phyloP scores from a whole-genome alignment of 2,888 invertebrate species.

The Dorcus parallelipipedus region DNA sequence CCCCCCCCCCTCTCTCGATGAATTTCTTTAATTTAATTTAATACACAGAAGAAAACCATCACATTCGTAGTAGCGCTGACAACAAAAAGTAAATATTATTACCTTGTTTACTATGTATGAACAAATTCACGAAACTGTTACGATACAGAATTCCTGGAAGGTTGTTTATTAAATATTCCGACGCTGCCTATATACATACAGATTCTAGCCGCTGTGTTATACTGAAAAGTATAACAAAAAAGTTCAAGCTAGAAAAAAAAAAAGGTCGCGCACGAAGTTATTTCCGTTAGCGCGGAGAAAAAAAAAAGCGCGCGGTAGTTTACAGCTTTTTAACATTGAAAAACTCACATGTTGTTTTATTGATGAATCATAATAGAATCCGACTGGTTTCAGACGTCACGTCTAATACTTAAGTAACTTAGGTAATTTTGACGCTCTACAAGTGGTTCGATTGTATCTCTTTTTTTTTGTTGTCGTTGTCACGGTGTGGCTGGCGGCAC shows the following conservation, averaged over 20 bases:
- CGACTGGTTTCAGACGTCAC: slow-evolving; percentile 27
- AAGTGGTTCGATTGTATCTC: not conserved
- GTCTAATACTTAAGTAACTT: not conserved
- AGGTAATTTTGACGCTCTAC: slow-evolving; percentile 7
- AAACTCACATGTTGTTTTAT: slow-evolving; percentile 34
- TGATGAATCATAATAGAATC: slow-evolving; percentile 35
- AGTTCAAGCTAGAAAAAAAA: not conserved
- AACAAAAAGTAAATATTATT: too few species aligned
- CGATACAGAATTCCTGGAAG: slow-evolving; percentile 8
- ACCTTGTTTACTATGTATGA: too few species aligned
- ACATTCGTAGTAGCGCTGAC: too few species aligned
- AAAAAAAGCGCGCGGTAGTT: slow-evolving; percentile 11
- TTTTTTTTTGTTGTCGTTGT: slow-evolving; percentile 3
- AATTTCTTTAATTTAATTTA: too few species aligned
- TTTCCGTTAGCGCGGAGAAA: slow-evolving; percentile 8
- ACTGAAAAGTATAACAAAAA: not conserved
- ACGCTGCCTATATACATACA: not conserved
- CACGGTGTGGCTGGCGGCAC: too few species aligned
- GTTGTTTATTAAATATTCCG: not conserved
- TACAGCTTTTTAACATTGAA: slow-evolving; percentile 18
- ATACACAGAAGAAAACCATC: too few species aligned
- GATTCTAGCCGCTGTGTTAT: not conserved
- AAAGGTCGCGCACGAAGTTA: slow-evolving; percentile 1
- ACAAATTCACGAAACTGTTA: not conserved
- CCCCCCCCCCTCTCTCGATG: too few species aligned